Conservation (phyloP, 2,113 vertebrate species). For the Mastomys coucha region DNA sequence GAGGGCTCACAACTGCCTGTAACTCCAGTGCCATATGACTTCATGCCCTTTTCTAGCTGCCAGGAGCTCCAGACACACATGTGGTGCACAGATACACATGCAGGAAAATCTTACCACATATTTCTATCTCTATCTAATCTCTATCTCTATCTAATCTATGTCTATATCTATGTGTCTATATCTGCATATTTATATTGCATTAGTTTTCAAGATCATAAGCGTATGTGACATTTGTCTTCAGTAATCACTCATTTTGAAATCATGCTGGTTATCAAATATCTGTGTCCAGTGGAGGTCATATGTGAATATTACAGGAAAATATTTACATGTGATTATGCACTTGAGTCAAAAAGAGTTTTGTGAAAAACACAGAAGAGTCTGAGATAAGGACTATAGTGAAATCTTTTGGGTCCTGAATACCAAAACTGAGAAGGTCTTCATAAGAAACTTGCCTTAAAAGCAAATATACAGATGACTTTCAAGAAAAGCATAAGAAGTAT, state of each 20-base stretch:
- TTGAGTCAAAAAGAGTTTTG: background rate
- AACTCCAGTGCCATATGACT: background rate
- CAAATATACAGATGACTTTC: background rate
- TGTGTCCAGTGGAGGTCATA: background rate
- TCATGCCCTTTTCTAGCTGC: background rate
- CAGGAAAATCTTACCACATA: background rate
- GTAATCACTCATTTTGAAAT: background rate
- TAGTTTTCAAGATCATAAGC: constrained; percentile 16
- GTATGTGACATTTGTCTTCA: background rate
- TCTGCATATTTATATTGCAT: background rate
- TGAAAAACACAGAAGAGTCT: background rate
- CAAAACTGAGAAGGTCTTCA: background rate
- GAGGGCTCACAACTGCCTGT: background rate
- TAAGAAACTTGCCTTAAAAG: constrained; percentile 30
- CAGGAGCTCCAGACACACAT: background rate
- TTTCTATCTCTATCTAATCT: too few relatives aligned
- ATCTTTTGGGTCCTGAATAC: background rate
- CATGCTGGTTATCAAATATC: background rate
- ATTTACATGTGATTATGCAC: background rate
- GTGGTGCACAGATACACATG: background rate
- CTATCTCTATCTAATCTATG: too few relatives aligned
- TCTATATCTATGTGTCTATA: too few relatives aligned
- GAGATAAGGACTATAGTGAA: background rate
- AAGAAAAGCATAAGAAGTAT: background rate
- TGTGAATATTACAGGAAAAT: background rate